Evolutionary conservation across 2,888 invertebrate species (phyloP).

Genomic region (Cryptocephalus primarius): DNA sequence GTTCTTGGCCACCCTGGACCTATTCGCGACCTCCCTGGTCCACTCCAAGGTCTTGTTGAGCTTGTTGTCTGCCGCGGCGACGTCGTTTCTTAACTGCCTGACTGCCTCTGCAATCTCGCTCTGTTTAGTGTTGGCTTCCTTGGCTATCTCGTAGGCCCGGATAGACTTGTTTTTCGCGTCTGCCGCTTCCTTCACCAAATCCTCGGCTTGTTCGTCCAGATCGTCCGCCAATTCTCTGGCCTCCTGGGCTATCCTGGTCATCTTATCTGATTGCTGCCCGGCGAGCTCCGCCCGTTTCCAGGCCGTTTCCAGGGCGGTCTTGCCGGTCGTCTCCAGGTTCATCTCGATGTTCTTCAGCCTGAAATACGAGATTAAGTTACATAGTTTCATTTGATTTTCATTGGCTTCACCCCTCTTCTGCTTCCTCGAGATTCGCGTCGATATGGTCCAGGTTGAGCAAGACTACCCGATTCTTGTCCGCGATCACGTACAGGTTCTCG

Average conservation of each 20-base stretch:
- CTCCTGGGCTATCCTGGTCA: slow-evolving; percentile 84
- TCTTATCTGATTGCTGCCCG: slow-evolving; percentile 84
- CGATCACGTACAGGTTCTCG: slow-evolving; percentile 36
- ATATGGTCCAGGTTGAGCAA: slow-evolving; percentile 13
- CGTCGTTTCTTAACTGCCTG: slow-evolving; percentile 51
- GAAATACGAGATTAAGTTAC: too few species aligned
- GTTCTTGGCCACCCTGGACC: slow-evolving; percentile 62
- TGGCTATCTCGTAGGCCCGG: slow-evolving; percentile 70
- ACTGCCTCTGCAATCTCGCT: slow-evolving; percentile 50
- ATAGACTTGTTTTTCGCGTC: slow-evolving; percentile 75
- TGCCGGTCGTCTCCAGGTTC: slow-evolving; percentile 74
- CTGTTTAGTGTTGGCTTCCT: slow-evolving; percentile 41
- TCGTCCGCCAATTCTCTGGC: slow-evolving; percentile 75
- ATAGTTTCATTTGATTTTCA: slow-evolving; percentile 3
- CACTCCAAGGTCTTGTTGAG: slow-evolving; percentile 47
- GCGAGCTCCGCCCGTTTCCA: slow-evolving; percentile 62
- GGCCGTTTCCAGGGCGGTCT: slow-evolving; percentile 68
- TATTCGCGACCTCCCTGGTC: slow-evolving; percentile 61
- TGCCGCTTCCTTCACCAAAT: slow-evolving; percentile 63
- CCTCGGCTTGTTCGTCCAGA: slow-evolving; percentile 66
- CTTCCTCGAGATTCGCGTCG: slow-evolving; percentile 24
- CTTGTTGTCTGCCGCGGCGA: slow-evolving; percentile 58
- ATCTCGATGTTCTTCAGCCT: slow-evolving; percentile 24
- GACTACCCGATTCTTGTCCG: slow-evolving; percentile 7
- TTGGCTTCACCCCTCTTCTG: slow-evolving; percentile 34